These are phyloP conservation scores for Dyspetes luteomarginatus DNA, from an alignment of 2,888 invertebrate genomes.

Conservation along the genomic window DNA sequence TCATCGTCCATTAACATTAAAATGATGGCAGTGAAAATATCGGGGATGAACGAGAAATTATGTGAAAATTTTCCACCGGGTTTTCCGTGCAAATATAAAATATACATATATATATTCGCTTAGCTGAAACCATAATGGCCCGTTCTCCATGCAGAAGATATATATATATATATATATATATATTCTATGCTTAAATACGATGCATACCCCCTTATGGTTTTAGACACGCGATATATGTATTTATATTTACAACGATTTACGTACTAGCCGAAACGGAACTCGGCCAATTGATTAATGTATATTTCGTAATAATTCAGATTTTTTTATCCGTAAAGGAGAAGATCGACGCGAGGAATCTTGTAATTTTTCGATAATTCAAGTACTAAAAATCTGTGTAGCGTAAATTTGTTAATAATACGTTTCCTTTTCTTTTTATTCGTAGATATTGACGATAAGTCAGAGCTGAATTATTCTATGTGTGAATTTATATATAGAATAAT, in stretches of 20 bases:
- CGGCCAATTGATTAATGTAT: neutral
- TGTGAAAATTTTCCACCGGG: constrained; percentile 18
- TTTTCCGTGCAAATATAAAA: constrained; percentile 24
- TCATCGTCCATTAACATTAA: constrained; percentile 34
- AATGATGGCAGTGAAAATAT: constrained; percentile 27
- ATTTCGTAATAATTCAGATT: constrained; percentile 34
- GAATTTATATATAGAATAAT: neutral
- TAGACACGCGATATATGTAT: constrained; percentile 24
- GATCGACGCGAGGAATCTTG: constrained; percentile 6
- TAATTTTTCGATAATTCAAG: constrained; percentile 26
- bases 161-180: too few species aligned
- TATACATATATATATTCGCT: constrained; percentile 16
- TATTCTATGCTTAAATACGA: too few species aligned
- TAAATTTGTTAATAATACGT: constrained; percentile 9
- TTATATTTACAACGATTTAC: constrained; percentile 46
- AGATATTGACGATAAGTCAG: neutral
- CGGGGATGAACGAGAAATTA: constrained; percentile 18
- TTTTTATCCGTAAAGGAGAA: neutral
- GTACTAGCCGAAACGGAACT: neutral
- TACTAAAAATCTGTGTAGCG: constrained; percentile 21
- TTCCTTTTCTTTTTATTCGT: constrained; percentile 16
- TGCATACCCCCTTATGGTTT: too few species aligned
- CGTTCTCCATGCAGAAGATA: neutral
- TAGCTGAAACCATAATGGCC: too few species aligned
- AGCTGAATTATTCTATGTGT: constrained; percentile 1